Conservation (phyloP, 1,140 invertebrate genomes). For the Armadillidium nasatum region DNA sequence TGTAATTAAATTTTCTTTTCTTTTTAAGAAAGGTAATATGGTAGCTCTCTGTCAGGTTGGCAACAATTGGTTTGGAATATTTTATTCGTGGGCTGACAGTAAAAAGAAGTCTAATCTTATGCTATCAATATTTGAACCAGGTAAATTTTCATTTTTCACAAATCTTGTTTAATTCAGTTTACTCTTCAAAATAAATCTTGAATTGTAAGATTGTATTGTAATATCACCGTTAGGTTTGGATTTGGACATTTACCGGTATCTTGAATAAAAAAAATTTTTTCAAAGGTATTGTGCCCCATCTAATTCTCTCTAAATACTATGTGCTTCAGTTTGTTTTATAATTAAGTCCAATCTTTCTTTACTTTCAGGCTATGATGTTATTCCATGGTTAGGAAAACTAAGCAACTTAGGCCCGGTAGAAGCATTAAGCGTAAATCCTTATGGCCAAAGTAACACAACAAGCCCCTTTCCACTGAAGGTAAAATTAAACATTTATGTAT, state of each 20-base stretch:
- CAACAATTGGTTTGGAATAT: slow-evolving; percentile 86
- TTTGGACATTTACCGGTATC: no score
- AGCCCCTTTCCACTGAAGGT: slow-evolving; percentile 56
- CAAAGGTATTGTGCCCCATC: no score
- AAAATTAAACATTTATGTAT: neutral
- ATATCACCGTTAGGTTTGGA: no score
- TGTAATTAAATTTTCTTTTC: slow-evolving; percentile 29
- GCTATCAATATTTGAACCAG: slow-evolving; percentile 80
- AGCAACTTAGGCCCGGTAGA: slow-evolving; percentile 48
- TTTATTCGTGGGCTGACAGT: slow-evolving; percentile 88
- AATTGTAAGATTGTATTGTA: no score
- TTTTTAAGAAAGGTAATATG: slow-evolving; percentile 68
- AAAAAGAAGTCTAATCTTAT: slow-evolving; percentile 95
- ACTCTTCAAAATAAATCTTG: no score
- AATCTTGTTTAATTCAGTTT: no score
- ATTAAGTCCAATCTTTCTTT: no score
- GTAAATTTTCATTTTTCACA: slow-evolving; percentile 46
- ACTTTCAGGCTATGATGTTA: slow-evolving; percentile 56
- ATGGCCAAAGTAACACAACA: neutral
- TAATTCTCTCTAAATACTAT: no score
- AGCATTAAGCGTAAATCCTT: slow-evolving; percentile 16
- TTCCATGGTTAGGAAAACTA: slow-evolving; percentile 81
- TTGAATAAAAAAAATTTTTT: no score
- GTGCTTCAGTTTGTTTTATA: no score
- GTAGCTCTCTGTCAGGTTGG: slow-evolving; percentile 71